Evolutionary conservation across 2,797 vertebrate genomes (phyloP).

Genomic region (Valencia hispanica): DNA sequence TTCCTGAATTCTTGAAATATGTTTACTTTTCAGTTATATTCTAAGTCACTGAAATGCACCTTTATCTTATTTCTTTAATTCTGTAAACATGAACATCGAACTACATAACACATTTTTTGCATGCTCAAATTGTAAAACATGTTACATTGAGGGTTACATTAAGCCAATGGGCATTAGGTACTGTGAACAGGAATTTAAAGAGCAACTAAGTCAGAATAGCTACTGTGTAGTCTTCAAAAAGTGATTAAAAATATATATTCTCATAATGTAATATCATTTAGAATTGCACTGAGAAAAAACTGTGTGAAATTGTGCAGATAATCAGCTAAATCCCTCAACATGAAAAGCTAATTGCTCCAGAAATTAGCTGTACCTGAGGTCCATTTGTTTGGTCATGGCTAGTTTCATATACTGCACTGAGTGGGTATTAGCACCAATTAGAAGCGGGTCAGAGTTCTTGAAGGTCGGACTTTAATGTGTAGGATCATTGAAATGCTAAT

Average conservation of each 20-base stretch:
- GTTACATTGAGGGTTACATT: background rate
- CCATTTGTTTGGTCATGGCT: conserved; percentile 99
- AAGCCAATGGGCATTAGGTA: conserved; percentile 31
- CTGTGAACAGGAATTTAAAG: conserved; percentile 34
- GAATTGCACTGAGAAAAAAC: conserved; percentile 88
- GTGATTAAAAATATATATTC: conserved; percentile 73
- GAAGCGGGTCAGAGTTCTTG: conserved; percentile 98
- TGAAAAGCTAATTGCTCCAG: conserved; percentile 99
- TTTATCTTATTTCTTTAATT: background rate
- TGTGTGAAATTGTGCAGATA: conserved; percentile 99
- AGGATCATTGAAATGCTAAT: conserved; percentile 99
- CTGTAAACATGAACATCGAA: background rate
- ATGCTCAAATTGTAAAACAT: conserved; percentile 10
- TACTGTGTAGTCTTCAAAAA: conserved; percentile 83
- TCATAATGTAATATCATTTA: conserved; percentile 81
- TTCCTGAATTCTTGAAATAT: too few relatives aligned
- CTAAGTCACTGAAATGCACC: background rate
- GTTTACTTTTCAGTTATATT: background rate
- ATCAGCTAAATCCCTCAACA: conserved; percentile 99
- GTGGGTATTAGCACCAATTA: conserved; percentile 99
- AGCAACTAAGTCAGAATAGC: conserved; percentile 41
- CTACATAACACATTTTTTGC: background rate
- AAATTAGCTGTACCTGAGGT: conserved; percentile 99
- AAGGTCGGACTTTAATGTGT: conserved; percentile 98
- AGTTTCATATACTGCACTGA: conserved; percentile 97